These are phyloP conservation scores for Acronicta leporina DNA, from an alignment of 2,888 invertebrate genomes.

Conservation along the genomic window DNA sequence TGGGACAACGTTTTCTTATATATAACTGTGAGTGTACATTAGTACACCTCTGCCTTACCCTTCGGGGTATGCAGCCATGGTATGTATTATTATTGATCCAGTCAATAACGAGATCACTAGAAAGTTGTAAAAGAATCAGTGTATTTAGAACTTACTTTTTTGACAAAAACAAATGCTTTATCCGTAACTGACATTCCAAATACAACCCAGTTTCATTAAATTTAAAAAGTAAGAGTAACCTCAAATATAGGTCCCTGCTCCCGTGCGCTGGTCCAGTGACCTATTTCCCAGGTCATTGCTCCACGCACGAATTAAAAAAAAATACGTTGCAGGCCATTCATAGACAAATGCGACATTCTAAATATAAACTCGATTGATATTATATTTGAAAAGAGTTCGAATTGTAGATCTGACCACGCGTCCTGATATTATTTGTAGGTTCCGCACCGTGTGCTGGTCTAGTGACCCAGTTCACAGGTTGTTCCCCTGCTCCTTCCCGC, in stretches of 20 bases:
- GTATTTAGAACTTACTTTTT: too few relatives aligned
- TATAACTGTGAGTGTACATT: too few relatives aligned
- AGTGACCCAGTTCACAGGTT: constrained; percentile 77
- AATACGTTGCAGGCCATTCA: background rate
- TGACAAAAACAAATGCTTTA: too few relatives aligned
- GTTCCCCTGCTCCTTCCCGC: constrained; percentile 44
- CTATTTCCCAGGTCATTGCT: constrained; percentile 30
- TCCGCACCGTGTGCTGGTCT: constrained; percentile 64
- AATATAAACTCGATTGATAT: constrained; percentile 4
- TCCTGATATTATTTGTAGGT: constrained; percentile 65
- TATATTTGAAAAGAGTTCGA: background rate
- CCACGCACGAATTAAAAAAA: constrained; percentile 19
- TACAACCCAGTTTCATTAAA: background rate
- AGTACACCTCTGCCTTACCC: too few relatives aligned
- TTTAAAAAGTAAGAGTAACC: background rate
- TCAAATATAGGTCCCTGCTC: constrained; percentile 7
- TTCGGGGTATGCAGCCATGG: too few relatives aligned
- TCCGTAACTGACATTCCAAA: too few relatives aligned
- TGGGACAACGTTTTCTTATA: too few relatives aligned
- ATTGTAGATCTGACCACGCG: constrained; percentile 50
- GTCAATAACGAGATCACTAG: too few relatives aligned
- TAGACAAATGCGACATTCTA: background rate
- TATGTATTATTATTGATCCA: too few relatives aligned
- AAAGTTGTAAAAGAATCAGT: too few relatives aligned
- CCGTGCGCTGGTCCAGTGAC: constrained; percentile 27